Conservation (phyloP, 2,113 vertebrate genomes). For the Pteruthius melanotis region DNA sequence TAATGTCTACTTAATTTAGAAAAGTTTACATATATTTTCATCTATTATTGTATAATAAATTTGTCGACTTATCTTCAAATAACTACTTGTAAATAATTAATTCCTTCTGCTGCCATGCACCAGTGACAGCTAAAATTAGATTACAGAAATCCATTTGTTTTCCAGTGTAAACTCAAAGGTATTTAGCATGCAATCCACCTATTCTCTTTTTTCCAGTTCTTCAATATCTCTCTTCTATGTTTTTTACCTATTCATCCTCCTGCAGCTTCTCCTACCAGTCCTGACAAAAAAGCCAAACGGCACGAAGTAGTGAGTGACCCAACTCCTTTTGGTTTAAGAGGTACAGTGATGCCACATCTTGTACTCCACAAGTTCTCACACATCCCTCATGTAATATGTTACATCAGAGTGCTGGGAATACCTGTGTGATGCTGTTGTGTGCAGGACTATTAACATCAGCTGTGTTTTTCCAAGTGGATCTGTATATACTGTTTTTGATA, state of each 20-base stretch:
- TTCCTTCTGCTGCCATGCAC: neutral
- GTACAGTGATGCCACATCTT: conserved; percentile 72
- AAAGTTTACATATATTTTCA: neutral
- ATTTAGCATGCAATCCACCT: conserved; percentile 37
- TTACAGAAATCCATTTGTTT: neutral
- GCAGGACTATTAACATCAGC: neutral
- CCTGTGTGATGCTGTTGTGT: neutral
- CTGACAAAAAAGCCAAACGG: conserved; percentile 94
- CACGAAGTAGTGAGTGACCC: conserved; percentile 96
- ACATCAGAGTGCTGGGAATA: neutral
- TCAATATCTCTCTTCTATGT: conserved; percentile 52
- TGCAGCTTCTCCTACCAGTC: conserved; percentile 89
- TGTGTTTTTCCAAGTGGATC: neutral
- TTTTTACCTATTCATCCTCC: conserved; percentile 66
- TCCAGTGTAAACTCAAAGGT: conserved; percentile 60
- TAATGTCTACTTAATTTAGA: neutral
- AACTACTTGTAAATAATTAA: neutral
- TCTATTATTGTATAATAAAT: neutral
- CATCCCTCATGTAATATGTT: neutral
- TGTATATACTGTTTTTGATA: neutral
- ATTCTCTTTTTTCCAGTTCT: conserved; percentile 41
- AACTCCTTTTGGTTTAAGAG: conserved; percentile 94
- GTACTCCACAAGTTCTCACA: neutral
- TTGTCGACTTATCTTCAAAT: neutral
- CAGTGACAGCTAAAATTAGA: neutral